Conservation (phyloP, 2,113 vertebrate genomes). For the Bufo gargarizans region DNA sequence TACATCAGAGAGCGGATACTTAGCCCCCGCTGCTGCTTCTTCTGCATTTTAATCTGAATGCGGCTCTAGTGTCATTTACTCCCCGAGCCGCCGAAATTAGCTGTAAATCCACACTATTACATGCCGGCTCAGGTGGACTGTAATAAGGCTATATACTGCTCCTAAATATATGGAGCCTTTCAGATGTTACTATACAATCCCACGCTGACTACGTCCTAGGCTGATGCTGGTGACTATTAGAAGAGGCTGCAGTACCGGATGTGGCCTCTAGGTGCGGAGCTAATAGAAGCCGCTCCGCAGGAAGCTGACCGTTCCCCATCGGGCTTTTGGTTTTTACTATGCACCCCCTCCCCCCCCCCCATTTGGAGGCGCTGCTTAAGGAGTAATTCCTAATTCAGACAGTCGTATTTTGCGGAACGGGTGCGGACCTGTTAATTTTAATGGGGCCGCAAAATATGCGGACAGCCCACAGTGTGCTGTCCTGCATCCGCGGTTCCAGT, state of each 20-base stretch:
- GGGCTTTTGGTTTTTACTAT: too few species aligned
- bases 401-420: too few species aligned
- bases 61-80: not conserved
- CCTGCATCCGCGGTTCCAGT: too few species aligned
- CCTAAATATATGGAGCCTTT: too few species aligned
- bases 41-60: not conserved
- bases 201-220: not conserved
- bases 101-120: not conserved
- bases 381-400: too few species aligned
- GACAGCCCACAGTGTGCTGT: too few species aligned
- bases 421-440: too few species aligned
- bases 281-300: too few species aligned
- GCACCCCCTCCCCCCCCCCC: too few species aligned
- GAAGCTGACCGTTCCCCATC: not conserved
- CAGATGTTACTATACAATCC: not conserved
- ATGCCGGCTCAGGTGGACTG: not conserved
- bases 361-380: too few species aligned
- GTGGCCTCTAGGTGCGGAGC: not conserved
- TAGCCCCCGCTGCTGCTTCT: not conserved
- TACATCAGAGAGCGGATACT: not conserved
- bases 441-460: too few species aligned
- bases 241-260: not conserved
- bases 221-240: not conserved
- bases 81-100: not conserved
- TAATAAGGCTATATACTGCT: not conserved